Percentiles rank a stretch among this genome's conserved stretches.
Conservation (phyloP, 2,113 vertebrate genomes). For the Siniperca knerii region DNA sequence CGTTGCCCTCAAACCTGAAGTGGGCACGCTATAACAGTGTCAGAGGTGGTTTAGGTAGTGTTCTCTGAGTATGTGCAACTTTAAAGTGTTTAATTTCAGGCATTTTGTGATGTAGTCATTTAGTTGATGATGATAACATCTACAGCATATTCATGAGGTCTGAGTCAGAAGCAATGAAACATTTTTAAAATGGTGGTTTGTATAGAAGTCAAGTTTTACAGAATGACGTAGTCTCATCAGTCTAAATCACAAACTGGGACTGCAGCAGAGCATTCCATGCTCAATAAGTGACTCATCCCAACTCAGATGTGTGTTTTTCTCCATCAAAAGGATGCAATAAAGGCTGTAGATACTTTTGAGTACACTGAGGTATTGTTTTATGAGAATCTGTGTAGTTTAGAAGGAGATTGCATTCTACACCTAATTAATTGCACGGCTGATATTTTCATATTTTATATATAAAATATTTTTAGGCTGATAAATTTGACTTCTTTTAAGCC, state of each 20-base stretch:
- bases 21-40: conserved; percentile 18
- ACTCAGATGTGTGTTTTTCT: background rate
- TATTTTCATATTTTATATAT: too few relatives aligned
- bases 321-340: background rate
- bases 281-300: background rate
- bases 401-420: background rate
- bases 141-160: background rate
- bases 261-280: background rate
- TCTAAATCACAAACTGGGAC: background rate
- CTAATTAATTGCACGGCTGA: background rate
- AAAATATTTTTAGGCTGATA: background rate
- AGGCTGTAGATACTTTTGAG: background rate
- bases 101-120: conserved; percentile 10
- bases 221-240: background rate
- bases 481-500: background rate
- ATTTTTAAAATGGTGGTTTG: background rate
- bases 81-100: conserved; percentile 37
- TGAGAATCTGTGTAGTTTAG: background rate
- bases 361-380: background rate
- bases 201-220: background rate
- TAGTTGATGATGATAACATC: background rate
- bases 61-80: conserved; percentile 23
- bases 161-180: conserved; percentile 4
- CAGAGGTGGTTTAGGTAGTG: conserved; percentile 32
- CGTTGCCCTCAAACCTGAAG: conserved; percentile 54